Percentiles rank a stretch among this genome's conserved stretches.
These are phyloP conservation scores for Cheilosia variabilis DNA, from an alignment of 2,888 invertebrate genomes.

Conservation along the genomic window DNA sequence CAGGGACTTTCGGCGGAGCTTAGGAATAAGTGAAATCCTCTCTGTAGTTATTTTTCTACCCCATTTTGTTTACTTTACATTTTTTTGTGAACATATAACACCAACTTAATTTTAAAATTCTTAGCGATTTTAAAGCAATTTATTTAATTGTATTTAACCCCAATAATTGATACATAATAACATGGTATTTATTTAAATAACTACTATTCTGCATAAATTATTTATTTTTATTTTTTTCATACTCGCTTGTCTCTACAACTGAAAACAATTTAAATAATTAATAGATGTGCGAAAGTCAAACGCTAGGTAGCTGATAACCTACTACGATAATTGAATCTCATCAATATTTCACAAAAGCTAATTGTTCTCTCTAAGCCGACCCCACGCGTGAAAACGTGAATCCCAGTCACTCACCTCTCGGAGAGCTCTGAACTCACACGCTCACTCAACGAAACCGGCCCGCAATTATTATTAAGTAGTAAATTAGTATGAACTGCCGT, in stretches of 20 bases:
- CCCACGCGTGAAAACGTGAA: slow-evolving; percentile 25
- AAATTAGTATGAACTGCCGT: slow-evolving; percentile 68
- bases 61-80: no score
- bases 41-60: no score
- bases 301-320: slow-evolving; percentile 29
- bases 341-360: slow-evolving; percentile 26
- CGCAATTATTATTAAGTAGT: slow-evolving; percentile 55
- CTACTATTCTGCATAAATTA: no score
- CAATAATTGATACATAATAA: no score
- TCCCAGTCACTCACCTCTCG: slow-evolving; percentile 63
- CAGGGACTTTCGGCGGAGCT: no score
- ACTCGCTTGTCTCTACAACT: not conserved
- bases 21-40: no score
- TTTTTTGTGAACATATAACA: no score
- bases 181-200: no score
- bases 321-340: slow-evolving; percentile 38
- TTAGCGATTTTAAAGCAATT: no score
- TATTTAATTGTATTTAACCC: no score
- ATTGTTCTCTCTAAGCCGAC: slow-evolving; percentile 19
- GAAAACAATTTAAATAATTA: slow-evolving; percentile 49
- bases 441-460: slow-evolving; percentile 45
- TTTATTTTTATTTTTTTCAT: no score
- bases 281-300: slow-evolving; percentile 38
- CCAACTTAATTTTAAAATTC: no score
- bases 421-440: slow-evolving; percentile 55